These are phyloP conservation scores for Apis cerana DNA, from an alignment of 1,140 invertebrate genomes.

Conservation along the genomic window DNA sequence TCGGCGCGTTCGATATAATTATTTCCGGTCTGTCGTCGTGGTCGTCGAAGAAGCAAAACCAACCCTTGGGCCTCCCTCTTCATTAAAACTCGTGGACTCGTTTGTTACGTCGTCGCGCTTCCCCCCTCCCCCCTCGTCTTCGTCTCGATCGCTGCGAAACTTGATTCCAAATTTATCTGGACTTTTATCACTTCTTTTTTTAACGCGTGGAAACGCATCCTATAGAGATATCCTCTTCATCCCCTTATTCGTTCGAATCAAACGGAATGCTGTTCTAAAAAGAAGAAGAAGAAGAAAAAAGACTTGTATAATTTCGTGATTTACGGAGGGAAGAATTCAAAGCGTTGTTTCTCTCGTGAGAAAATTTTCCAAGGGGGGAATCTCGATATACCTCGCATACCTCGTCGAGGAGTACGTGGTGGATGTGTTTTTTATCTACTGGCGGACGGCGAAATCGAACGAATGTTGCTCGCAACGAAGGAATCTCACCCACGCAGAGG, in stretches of 20 bases:
- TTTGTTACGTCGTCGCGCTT: too few species aligned
- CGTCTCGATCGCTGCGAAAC: too few species aligned
- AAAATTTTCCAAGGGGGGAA: not conserved
- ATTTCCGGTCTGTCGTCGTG: constrained; percentile 20
- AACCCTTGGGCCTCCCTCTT: too few species aligned
- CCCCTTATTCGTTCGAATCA: not conserved
- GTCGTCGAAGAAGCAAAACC: not conserved
- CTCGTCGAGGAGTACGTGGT: not conserved
- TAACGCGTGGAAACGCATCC: too few species aligned
- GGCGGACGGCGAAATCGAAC: constrained; percentile 21
- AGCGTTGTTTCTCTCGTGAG: not conserved
- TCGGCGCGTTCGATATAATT: not conserved
- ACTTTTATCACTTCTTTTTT: too few species aligned
- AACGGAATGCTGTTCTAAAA: not conserved
- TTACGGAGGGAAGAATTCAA: too few species aligned
- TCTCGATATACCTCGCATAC: not conserved
- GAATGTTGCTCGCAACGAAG: constrained; percentile 4
- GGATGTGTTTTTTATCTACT: not conserved
- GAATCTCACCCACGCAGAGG: constrained; percentile 63
- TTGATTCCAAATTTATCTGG: too few species aligned
- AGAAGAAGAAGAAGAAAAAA: too few species aligned
- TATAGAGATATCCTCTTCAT: too few species aligned
- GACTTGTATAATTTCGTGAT: too few species aligned
- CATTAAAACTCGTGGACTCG: too few species aligned
- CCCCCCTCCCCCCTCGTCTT: too few species aligned